Evolutionary conservation across 2,888 invertebrate species (phyloP).

Genomic region (Eumacrocentrus americanus): DNA sequence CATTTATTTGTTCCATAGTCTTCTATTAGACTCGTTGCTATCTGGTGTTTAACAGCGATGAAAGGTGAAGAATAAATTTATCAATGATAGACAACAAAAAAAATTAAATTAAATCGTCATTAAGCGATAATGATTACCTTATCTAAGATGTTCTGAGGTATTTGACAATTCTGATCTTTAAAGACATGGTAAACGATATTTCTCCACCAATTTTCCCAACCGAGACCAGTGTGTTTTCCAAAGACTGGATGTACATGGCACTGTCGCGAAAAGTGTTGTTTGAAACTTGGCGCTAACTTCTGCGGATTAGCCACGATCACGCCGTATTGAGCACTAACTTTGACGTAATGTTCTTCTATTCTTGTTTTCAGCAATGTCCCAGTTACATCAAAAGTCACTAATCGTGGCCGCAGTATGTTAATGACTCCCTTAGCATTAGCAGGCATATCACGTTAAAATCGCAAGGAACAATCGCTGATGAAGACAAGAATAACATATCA

Average conservation of each 20-base stretch:
- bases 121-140: slow-evolving; percentile 43
- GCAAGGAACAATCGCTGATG: too few species aligned
- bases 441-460: too few species aligned
- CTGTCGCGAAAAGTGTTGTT: slow-evolving; percentile 70
- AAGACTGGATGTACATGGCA: slow-evolving; percentile 79
- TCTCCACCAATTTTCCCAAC: slow-evolving; percentile 86
- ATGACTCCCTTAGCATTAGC: slow-evolving; percentile 48
- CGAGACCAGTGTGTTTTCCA: slow-evolving; percentile 71
- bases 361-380: slow-evolving; percentile 73
- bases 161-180: slow-evolving; percentile 61
- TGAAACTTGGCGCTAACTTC: slow-evolving; percentile 69
- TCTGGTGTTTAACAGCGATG: slow-evolving; percentile 38
- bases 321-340: slow-evolving; percentile 74
- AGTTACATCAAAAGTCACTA: slow-evolving; percentile 88
- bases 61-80: slow-evolving; percentile 35
- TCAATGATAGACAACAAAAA: slow-evolving; percentile 36
- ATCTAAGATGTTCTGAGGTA: slow-evolving; percentile 46
- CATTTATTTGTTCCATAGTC: slow-evolving; percentile 74
- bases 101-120: neutral
- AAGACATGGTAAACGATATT: slow-evolving; percentile 72
- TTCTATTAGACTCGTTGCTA: slow-evolving; percentile 70
- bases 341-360: slow-evolving; percentile 68
- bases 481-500: too few species aligned
- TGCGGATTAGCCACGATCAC: slow-evolving; percentile 66
- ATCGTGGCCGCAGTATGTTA: slow-evolving; percentile 64